Conservation (phyloP, 2,113 vertebrate species). For the Dipodomys ordii region DNA sequence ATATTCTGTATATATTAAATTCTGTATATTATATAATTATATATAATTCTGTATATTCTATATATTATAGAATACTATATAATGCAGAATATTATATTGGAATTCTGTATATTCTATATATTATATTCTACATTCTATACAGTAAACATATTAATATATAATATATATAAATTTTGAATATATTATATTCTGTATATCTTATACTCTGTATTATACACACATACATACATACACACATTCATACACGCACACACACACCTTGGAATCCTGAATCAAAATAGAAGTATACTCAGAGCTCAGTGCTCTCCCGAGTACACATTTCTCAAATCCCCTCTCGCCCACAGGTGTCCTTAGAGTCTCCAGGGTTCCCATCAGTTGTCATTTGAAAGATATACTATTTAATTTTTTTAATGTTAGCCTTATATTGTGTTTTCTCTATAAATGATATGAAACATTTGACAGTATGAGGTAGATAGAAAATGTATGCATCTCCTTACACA, state of each 20-base stretch:
- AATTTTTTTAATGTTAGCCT: too few relatives aligned
- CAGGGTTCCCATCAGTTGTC: neutral
- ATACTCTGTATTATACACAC: too few relatives aligned
- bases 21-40: too few relatives aligned
- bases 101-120: neutral
- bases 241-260: neutral
- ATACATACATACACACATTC: too few relatives aligned
- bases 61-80: too few relatives aligned
- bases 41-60: too few relatives aligned
- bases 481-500: neutral
- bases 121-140: neutral
- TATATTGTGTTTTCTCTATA: neutral
- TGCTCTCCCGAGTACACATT: neutral
- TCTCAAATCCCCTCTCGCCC: neutral
- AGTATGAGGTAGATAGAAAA: constrained; percentile 63
- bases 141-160: neutral
- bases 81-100: too few relatives aligned
- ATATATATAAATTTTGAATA: neutral
- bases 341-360: neutral
- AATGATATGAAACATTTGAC: neutral
- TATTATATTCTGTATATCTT: too few relatives aligned
- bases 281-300: constrained; percentile 1
- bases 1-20: too few relatives aligned
- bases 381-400: neutral
- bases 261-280: neutral